phyloP scores from a whole-genome alignment of 2,888 invertebrate genomes.

The Chrysolina americana region DNA sequence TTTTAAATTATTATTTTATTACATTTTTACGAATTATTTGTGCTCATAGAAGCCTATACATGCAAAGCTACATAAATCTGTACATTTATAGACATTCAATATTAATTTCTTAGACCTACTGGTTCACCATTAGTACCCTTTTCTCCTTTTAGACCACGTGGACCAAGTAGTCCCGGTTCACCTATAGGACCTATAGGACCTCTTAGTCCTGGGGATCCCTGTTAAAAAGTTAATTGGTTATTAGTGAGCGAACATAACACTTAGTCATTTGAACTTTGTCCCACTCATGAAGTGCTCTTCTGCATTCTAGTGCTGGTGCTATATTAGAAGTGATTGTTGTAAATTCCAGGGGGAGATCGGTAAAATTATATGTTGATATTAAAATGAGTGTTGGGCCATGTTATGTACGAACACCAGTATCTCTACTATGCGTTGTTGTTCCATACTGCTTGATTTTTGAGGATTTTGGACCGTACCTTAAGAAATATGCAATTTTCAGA shows the following conservation, averaged over 20 bases:
- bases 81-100: not conserved
- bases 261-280: conserved; percentile 26
- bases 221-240: conserved; percentile 46
- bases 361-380: too few relatives aligned
- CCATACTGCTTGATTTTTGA: too few relatives aligned
- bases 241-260: conserved; percentile 10
- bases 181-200: conserved; percentile 68
- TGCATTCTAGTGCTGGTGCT: conserved; percentile 10
- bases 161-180: conserved; percentile 62
- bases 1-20: too few relatives aligned
- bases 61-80: not conserved
- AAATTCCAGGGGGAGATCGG: too few relatives aligned
- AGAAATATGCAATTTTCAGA: too few relatives aligned
- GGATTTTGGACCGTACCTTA: too few relatives aligned
- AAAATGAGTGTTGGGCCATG: too few relatives aligned
- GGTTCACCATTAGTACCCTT: conserved; percentile 39
- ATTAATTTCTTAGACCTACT: conserved; percentile 35
- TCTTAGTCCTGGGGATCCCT: conserved; percentile 71
- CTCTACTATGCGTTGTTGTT: too few relatives aligned
- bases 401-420: too few relatives aligned
- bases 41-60: not conserved
- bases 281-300: not conserved
- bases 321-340: not conserved
- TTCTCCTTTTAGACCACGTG: conserved; percentile 43
- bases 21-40: too few relatives aligned